phyloP scores from a whole-genome alignment of 2,888 invertebrate genomes.

The Nymphalis polychloros region DNA sequence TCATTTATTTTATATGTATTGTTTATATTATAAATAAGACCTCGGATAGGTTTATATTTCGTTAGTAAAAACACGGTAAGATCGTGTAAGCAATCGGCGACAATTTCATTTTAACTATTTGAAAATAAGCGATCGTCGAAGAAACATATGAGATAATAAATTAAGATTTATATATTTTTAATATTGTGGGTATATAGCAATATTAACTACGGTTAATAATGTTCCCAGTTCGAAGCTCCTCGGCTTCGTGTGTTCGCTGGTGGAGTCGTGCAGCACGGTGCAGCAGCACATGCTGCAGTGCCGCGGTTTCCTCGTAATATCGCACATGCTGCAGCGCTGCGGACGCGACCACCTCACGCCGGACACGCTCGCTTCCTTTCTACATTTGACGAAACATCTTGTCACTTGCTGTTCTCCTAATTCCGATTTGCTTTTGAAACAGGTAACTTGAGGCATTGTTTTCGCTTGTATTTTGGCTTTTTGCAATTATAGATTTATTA shows the following conservation, averaged over 20 bases:
- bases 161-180: too few relatives aligned
- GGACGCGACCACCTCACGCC: constrained; percentile 96
- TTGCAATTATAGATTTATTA: too few relatives aligned
- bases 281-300: constrained; percentile 99
- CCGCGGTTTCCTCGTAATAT: constrained; percentile 98
- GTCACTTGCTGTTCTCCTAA: constrained; percentile 96
- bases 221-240: constrained; percentile 92
- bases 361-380: constrained; percentile 95
- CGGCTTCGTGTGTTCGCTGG: constrained; percentile 97
- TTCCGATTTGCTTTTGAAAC: constrained; percentile 94
- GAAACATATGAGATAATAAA: too few relatives aligned
- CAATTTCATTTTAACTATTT: too few relatives aligned
- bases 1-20: too few relatives aligned
- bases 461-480: background rate
- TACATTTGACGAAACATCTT: constrained; percentile 94
- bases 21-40: too few relatives aligned
- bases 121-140: too few relatives aligned
- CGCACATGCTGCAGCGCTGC: constrained; percentile 96
- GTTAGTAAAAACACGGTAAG: too few relatives aligned
- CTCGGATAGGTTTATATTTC: too few relatives aligned
- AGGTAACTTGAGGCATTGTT: constrained; percentile 82
- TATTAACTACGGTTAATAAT: background rate
- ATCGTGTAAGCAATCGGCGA: background rate
- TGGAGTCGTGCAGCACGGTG: constrained; percentile 97
- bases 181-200: too few relatives aligned